phyloP scores from a whole-genome alignment of 2,797 vertebrate genomes.

The Psittacula derbiana region DNA sequence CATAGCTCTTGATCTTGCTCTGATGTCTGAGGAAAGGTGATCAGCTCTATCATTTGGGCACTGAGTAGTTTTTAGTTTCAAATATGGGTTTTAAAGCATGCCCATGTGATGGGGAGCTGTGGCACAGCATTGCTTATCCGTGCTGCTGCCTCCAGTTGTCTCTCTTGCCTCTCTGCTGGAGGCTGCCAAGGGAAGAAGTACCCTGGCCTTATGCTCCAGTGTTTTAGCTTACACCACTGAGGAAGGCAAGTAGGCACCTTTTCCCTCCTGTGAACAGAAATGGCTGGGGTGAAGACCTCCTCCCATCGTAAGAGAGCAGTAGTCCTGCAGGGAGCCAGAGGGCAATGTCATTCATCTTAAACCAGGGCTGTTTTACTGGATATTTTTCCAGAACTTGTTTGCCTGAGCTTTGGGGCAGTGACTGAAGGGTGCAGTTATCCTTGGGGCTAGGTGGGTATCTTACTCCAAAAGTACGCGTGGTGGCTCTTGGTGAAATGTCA shows the following conservation, averaged over 20 bases:
- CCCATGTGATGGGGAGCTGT: not conserved
- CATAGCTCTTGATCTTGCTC: not conserved
- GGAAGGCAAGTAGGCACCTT: not conserved
- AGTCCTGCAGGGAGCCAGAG: not conserved
- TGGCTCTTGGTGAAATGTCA: not conserved
- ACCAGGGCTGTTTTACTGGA: not conserved
- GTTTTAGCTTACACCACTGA: not conserved
- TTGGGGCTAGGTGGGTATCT: not conserved
- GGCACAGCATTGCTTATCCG: not conserved
- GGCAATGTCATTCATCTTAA: not conserved
- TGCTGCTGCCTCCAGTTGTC: not conserved
- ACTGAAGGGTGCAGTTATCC: not conserved
- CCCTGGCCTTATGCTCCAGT: accelerated
- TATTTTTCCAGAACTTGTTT: not conserved
- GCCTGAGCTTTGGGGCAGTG: not conserved
- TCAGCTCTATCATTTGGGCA: not conserved
- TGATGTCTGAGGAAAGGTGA: not conserved
- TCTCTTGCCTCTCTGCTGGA: not conserved
- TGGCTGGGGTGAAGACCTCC: not conserved
- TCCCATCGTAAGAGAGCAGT: accelerated
- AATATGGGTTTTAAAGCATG: accelerated
- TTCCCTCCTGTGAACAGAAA: not conserved
- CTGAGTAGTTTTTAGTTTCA: not conserved
- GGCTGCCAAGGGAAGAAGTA: not conserved
- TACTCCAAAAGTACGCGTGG: not conserved